These are phyloP conservation scores for Mormyrus hasselquistii DNA, from an alignment of 2,797 vertebrate genomes.

Conservation along the genomic window DNA sequence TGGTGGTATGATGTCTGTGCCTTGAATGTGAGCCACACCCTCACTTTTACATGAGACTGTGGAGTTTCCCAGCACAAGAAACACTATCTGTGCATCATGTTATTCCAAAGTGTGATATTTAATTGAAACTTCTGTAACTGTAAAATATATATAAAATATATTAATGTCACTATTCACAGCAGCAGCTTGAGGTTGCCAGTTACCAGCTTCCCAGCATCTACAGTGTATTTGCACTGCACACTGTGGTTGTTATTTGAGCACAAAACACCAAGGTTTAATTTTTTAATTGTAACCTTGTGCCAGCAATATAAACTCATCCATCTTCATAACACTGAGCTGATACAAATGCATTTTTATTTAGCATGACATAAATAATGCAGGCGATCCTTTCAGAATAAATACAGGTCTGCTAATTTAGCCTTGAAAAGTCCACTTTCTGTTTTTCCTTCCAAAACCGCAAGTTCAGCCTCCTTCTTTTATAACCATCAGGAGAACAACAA, in stretches of 20 bases:
- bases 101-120: neutral
- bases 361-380: neutral
- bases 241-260: neutral
- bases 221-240: neutral
- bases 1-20: neutral
- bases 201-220: neutral
- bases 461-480: neutral
- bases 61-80: neutral
- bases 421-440: neutral
- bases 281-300: neutral
- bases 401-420: neutral
- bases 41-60: neutral
- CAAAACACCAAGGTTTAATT: neutral
- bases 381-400: neutral
- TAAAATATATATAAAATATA: neutral
- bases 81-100: neutral
- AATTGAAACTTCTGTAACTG: neutral
- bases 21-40: neutral
- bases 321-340: neutral
- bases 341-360: neutral
- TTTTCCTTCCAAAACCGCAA: neutral
- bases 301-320: neutral
- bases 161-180: neutral
- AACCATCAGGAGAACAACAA: neutral
- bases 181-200: neutral